Percentiles rank a stretch among this genome's conserved stretches.
These are phyloP conservation scores for Caenorhabditis tropicalis DNA, from an alignment of 1,140 invertebrate species.

Conservation along the genomic window DNA sequence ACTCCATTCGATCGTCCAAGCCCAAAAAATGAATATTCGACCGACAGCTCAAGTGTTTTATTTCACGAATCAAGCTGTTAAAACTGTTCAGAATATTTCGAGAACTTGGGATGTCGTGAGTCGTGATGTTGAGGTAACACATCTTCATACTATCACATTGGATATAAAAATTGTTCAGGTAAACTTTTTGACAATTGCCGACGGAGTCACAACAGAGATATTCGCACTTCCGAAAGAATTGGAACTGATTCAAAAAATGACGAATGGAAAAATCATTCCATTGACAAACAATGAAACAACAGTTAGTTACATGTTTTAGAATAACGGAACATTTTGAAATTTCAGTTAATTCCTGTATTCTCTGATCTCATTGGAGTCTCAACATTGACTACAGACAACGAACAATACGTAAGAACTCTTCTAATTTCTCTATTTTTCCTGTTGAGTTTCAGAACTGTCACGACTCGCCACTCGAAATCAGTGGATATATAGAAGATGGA, in stretches of 20 bases:
- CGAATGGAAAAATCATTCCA: not conserved
- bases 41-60: not conserved
- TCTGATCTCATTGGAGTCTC: not conserved
- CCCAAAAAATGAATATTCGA: not conserved
- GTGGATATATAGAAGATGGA: not conserved
- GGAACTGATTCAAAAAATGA: not conserved
- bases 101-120: not conserved
- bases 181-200: not conserved
- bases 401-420: not conserved
- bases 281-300: not conserved
- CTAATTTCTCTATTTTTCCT: not conserved
- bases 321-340: not conserved
- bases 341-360: not conserved
- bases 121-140: not conserved
- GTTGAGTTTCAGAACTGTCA: not conserved
- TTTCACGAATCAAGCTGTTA: not conserved
- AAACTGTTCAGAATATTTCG: not conserved
- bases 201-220: not conserved
- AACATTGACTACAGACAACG: not conserved
- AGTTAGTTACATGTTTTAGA: not conserved
- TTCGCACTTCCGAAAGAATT: not conserved
- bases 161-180: not conserved
- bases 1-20: not conserved
- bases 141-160: too few species aligned
- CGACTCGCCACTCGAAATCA: not conserved